Evolutionary conservation across 2,888 invertebrate genomes (phyloP).

Genomic region (Brachylomia viminalis): DNA sequence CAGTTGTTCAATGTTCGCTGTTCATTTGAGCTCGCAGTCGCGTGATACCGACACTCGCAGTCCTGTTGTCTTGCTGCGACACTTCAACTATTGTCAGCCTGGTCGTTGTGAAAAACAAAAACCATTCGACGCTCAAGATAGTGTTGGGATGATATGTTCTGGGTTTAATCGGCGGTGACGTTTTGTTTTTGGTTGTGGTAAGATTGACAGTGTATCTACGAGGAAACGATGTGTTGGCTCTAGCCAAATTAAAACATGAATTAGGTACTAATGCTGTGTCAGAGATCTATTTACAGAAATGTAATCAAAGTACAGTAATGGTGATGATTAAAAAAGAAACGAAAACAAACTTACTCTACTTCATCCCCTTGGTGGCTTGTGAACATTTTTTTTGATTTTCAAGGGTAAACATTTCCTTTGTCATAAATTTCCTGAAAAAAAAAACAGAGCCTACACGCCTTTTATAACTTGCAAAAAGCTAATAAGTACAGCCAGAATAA

Average conservation of each 20-base stretch:
- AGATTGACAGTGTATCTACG: too few relatives aligned
- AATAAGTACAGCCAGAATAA: conserved; percentile 56
- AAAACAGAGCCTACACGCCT: conserved; percentile 26
- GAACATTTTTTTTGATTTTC: conserved; percentile 19
- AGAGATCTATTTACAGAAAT: background rate
- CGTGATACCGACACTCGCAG: conserved; percentile 72
- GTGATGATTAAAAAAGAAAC: too few relatives aligned
- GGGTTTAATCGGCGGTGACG: conserved; percentile 10
- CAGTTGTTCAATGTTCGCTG: conserved; percentile 66
- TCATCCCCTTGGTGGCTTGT: too few relatives aligned
- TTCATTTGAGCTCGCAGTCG: conserved; percentile 73
- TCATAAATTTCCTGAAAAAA: conserved; percentile 15
- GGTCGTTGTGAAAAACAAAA: conserved; percentile 67
- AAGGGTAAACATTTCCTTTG: conserved; percentile 25
- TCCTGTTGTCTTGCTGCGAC: conserved; percentile 68
- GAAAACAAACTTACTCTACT: background rate
- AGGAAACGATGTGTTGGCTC: too few relatives aligned
- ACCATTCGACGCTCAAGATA: conserved; percentile 54
- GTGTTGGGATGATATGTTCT: conserved; percentile 20
- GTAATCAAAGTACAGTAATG: too few relatives aligned
- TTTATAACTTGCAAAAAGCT: conserved; percentile 45
- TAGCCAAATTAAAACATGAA: background rate
- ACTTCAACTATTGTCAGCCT: conserved; percentile 56
- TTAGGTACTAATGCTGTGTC: background rate
- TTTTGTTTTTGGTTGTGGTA: background rate